A percentile compares a stretch with the other conserved stretches of the same genome.
Evolutionary conservation across 2,797 vertebrate species (phyloP).

Genomic region (Mus caroli): DNA sequence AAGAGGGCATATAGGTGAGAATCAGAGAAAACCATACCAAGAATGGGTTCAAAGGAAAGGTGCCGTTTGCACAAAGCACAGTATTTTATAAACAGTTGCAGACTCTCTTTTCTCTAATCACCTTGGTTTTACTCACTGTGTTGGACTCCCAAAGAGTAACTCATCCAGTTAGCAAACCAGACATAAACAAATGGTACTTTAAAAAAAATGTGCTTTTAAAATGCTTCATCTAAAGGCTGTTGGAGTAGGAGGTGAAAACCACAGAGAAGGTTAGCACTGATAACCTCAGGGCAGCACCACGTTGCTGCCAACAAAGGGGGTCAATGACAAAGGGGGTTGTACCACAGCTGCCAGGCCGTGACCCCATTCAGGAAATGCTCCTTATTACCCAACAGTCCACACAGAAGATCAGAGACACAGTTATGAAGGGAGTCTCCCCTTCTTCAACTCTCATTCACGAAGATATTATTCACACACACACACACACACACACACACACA

Average conservation of each 20-base stretch:
- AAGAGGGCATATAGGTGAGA: background rate
- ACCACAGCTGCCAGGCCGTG: conserved; percentile 27
- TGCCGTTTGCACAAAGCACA: conserved; percentile 47
- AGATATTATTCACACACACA: background rate
- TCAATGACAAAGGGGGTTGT: conserved; percentile 7
- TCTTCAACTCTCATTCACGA: conserved; percentile 52
- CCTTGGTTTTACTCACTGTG: background rate
- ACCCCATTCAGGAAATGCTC: conserved; percentile 49
- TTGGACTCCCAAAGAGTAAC: conserved; percentile 35
- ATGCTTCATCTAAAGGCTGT: conserved; percentile 7
- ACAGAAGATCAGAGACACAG: conserved; percentile 45
- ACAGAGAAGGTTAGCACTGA: background rate
- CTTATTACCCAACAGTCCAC: conserved; percentile 32
- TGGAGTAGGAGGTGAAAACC: conserved; percentile 44
- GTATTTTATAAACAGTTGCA: conserved; percentile 54
- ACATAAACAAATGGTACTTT: conserved; percentile 68
- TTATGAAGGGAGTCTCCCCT: conserved; percentile 3
- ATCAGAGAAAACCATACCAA: conserved; percentile 51
- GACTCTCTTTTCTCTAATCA: conserved; percentile 48
- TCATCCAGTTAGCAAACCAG: conserved; percentile 48
- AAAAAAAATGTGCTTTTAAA: conserved; percentile 38
- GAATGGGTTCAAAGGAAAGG: conserved; percentile 57
- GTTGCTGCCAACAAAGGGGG: conserved; percentile 41
- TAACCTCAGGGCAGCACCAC: background rate
- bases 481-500: background rate